Conservation (phyloP, 2,888 invertebrate genomes). For the Perithous albicinctus region DNA sequence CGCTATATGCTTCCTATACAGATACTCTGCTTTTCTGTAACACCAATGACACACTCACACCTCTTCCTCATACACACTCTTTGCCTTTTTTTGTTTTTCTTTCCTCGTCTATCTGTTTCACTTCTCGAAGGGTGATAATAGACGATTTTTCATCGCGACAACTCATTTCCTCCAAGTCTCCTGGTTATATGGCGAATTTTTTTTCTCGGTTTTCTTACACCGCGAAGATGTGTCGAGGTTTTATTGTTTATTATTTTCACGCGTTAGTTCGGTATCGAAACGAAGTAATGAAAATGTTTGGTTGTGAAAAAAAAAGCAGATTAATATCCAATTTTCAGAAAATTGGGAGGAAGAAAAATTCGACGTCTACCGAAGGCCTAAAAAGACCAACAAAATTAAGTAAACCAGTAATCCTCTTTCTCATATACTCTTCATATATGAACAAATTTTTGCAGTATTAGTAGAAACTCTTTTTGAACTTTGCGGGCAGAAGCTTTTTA, state of each 20-base stretch:
- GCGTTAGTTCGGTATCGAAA: no score
- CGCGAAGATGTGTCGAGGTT: neutral
- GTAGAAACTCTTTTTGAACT: no score
- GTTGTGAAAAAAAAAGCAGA: no score
- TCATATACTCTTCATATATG: no score
- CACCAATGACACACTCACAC: constrained; percentile 32
- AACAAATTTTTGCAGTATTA: no score
- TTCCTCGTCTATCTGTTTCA: constrained; percentile 10
- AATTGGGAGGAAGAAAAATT: no score
- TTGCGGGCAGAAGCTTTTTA: no score
- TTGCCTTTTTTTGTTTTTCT: constrained; percentile 36
- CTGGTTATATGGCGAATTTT: neutral
- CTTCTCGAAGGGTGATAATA: constrained; percentile 15
- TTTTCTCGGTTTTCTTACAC: neutral
- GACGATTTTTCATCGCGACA: constrained; percentile 29
- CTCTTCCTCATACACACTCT: constrained; percentile 37
- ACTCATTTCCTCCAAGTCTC: constrained; percentile 12
- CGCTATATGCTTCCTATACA: constrained; percentile 41
- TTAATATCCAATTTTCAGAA: no score
- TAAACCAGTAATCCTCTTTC: no score
- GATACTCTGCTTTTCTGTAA: constrained; percentile 1
- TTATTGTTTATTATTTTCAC: neutral
- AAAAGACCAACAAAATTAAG: no score
- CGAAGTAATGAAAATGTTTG: no score
- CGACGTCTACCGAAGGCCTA: no score